Percentiles rank a stretch among this genome's conserved stretches.
phyloP scores from a whole-genome alignment of 1,140 invertebrate species.

The Wasmannia auropunctata region DNA sequence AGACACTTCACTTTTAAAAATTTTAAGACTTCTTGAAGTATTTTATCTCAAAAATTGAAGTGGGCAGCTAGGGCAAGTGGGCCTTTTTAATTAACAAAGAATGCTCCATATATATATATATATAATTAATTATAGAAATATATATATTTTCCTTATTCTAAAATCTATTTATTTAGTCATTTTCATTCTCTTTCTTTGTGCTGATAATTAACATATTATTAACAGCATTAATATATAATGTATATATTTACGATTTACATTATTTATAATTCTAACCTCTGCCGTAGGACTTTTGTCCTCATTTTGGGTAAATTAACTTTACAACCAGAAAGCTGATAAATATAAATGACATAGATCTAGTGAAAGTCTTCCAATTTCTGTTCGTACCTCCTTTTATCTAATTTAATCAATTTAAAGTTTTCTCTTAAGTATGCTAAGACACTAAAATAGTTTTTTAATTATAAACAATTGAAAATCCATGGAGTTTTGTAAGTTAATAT shows the following conservation, averaged over 20 bases:
- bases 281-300: not conserved
- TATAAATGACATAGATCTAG: not conserved
- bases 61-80: too few species aligned
- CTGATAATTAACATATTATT: not conserved
- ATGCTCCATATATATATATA: too few species aligned
- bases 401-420: constrained; percentile 38
- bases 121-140: too few species aligned
- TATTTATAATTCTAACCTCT: not conserved
- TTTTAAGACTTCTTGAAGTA: too few species aligned
- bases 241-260: not conserved
- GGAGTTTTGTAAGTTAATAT: constrained; percentile 9
- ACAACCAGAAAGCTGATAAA: not conserved
- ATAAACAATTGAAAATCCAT: not conserved
- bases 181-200: not conserved
- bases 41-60: too few species aligned
- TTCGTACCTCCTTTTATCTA: not conserved
- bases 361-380: not conserved
- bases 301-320: not conserved
- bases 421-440: not conserved
- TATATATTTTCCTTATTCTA: not conserved
- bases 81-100: too few species aligned
- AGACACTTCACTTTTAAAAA: too few species aligned
- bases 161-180: not conserved
- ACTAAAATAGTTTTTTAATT: constrained; percentile 15
- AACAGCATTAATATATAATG: not conserved